Base-by-base conservation (phyloP, 1,140 invertebrate species). In the Anastrepha ludens region DNA sequence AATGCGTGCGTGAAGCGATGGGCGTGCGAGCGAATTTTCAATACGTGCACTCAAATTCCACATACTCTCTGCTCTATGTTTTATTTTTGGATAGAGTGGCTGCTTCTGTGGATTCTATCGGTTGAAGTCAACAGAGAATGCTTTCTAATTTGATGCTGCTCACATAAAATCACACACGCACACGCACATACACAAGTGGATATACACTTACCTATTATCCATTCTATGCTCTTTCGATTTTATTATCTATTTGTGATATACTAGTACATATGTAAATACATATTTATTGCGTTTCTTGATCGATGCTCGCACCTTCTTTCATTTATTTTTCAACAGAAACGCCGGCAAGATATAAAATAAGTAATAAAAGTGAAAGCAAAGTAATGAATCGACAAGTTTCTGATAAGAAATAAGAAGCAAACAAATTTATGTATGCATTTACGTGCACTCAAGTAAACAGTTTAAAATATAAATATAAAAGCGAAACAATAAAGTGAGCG, bases 401-500 rank as follows among this genome's bases (percentile, higher is more conserved):
- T 58, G 15, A 39, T 47, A 47, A 15, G 41, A 17, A 74, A 74
- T 6, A 74, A 74, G 44, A 3, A 41, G 0, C 1, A 65, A 6
- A 65, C 3, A 65, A 29, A 13, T 11, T 41, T 70, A 20, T 67
- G 60, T 62, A 62, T 62, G 60, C 4, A 70, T 17, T 11, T 70
- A 39, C 39, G 15, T 70, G 29, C 41, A 29, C 29, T 65, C 29
- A 55, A 78, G 41, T 5, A 39, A 81, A 55, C 47, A 41, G 44
- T 50, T 17, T 47, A n/a, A 85, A 85, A 58, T 59, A 85, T 41
- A 85, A 85, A 85, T 29, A 20, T 65, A 74, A 39, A 74, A 86
- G 59, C 44, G 50, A 13, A 17, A 41, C 29, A 86, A 60, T 59
- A 86, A 86, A 62, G 85, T 85, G 81, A 74, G 9, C 4, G 17